phyloP scores from a whole-genome alignment of 1,140 invertebrate species.

The Ditylenchus dipsaci region DNA sequence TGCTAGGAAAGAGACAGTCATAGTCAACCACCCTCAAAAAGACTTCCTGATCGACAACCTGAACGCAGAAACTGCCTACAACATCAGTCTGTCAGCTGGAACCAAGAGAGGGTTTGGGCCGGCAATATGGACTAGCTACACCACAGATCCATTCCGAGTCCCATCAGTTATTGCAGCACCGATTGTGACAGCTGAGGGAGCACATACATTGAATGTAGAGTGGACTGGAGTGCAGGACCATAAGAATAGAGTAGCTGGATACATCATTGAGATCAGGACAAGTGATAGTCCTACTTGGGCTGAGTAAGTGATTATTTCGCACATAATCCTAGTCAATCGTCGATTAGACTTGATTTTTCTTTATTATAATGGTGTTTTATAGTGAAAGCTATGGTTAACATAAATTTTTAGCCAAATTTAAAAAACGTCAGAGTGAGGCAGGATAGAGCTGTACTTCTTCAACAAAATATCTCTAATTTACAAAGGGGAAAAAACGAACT shows the following conservation, averaged over 20 bases:
- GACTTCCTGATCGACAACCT: conserved; percentile 53
- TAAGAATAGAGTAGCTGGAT: conserved; percentile 52
- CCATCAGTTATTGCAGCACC: conserved; percentile 48
- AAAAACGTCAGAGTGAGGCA: no score
- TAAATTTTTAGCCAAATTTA: no score
- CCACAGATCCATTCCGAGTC: conserved; percentile 54
- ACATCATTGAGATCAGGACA: conserved; percentile 53
- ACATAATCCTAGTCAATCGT: no score
- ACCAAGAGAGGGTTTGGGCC: conserved; percentile 48
- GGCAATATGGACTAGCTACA: conserved; percentile 54
- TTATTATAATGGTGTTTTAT: no score
- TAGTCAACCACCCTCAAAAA: conserved; percentile 56
- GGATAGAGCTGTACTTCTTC: no score
- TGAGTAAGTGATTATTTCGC: conserved; percentile 16
- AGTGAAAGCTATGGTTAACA: no score
- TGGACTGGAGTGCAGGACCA: conserved; percentile 53
- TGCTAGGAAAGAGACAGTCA: conserved; percentile 34
- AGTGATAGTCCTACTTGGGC: conserved; percentile 49
- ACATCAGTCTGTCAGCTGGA: conserved; percentile 55
- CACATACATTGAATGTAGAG: conserved; percentile 51
- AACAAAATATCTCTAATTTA: no score
- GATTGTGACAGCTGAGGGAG: conserved; percentile 52
- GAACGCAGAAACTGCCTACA: conserved; percentile 53
- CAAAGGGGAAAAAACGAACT: no score
- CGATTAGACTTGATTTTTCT: no score